These are phyloP conservation scores for Drosophila nr. perissopoda DNA, from an alignment of 2,888 invertebrate species.

Conservation along the genomic window DNA sequence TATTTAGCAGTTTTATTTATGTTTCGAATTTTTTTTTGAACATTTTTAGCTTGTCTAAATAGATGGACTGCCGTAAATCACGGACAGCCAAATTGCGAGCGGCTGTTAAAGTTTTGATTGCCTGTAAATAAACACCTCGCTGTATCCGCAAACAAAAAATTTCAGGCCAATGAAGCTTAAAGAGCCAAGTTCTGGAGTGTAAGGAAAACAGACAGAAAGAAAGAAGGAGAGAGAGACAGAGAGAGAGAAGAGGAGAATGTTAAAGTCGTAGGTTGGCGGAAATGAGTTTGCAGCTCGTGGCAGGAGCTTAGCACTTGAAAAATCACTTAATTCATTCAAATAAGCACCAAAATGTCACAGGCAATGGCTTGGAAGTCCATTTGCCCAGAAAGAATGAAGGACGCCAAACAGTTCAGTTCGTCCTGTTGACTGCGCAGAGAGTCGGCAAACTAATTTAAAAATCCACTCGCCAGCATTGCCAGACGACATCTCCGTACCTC, in stretches of 20 bases:
- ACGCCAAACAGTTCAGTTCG: constrained; percentile 33
- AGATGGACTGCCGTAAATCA: constrained; percentile 44
- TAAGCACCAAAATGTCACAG: constrained; percentile 71
- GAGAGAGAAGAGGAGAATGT: constrained; percentile 7
- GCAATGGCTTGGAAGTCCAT: constrained; percentile 64
- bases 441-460: constrained; percentile 77
- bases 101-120: constrained; percentile 71
- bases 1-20: constrained; percentile 26
- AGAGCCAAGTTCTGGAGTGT: constrained; percentile 22
- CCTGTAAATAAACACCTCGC: constrained; percentile 68
- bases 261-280: constrained; percentile 51
- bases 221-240: constrained; percentile 2
- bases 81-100: constrained; percentile 33
- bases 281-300: constrained; percentile 79
- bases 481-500: constrained; percentile 3
- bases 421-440: constrained; percentile 24
- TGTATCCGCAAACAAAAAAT: constrained; percentile 40
- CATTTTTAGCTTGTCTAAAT: constrained; percentile 20
- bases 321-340: constrained; percentile 82
- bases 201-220: background rate
- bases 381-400: constrained; percentile 49
- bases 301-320: constrained; percentile 77
- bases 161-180: constrained; percentile 60
- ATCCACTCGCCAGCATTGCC: constrained; percentile 77
- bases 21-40: constrained; percentile 20